Evolutionary conservation across 2,113 vertebrate genomes (phyloP).

Genomic region (Himantopus leucocephalus): DNA sequence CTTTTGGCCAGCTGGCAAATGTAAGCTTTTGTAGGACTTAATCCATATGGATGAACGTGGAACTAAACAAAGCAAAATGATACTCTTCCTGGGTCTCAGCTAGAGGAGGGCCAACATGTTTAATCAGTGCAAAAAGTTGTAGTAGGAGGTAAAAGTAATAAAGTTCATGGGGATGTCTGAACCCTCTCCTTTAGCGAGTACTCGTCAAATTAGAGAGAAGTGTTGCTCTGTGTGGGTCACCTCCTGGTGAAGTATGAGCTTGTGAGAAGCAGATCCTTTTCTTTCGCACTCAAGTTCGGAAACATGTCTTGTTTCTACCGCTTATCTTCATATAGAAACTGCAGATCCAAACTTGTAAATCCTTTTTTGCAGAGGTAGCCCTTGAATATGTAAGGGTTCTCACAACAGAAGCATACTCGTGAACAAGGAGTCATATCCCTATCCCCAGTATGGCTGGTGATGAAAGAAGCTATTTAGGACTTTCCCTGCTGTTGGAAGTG

Average conservation of each 20-base stretch:
- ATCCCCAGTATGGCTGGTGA: neutral
- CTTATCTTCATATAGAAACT: neutral
- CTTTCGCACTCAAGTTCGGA: rapidly evolving
- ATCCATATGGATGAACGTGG: neutral
- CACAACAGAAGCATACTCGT: neutral
- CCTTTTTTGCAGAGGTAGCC: neutral
- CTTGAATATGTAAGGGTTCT: neutral
- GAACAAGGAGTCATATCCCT: neutral
- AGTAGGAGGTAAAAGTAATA: neutral
- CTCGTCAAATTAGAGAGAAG: neutral
- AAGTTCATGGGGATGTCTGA: neutral
- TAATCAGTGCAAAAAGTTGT: neutral
- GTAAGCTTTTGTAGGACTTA: neutral
- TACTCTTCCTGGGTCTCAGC: neutral
- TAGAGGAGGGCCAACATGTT: neutral
- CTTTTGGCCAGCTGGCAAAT: constrained; percentile 13
- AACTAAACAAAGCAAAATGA: neutral
- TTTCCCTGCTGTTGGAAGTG: neutral
- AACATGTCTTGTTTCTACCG: neutral
- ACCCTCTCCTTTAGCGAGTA: neutral
- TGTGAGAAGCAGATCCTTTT: neutral
- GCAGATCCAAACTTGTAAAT: neutral
- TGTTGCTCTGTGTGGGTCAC: neutral
- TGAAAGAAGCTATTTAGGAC: constrained; percentile 27
- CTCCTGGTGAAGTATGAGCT: neutral